Conservation (phyloP, 2,888 invertebrate genomes). For the Drosophila longiperda region DNA sequence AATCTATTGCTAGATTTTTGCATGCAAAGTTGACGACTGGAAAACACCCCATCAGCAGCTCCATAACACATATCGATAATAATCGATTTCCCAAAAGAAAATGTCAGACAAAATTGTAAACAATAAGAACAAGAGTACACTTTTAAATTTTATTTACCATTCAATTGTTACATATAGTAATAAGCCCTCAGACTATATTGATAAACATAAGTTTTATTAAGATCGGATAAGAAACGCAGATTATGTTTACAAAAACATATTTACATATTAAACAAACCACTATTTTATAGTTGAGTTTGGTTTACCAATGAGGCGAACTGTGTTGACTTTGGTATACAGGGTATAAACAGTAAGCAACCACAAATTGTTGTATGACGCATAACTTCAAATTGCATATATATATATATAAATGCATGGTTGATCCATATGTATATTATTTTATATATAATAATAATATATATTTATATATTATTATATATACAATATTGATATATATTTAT, state of each 20-base stretch:
- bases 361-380: slow-evolving; percentile 60
- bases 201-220: neutral
- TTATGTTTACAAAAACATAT: neutral
- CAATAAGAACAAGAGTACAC: neutral
- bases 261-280: neutral
- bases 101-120: neutral
- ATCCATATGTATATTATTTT: neutral
- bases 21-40: neutral
- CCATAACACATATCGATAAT: neutral
- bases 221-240: neutral
- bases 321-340: neutral
- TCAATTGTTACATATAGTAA: neutral
- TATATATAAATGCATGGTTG: slow-evolving; percentile 20
- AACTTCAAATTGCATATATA: slow-evolving; percentile 39
- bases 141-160: too few relatives aligned
- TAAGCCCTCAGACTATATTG: neutral
- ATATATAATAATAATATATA: neutral
- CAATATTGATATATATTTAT: too few relatives aligned
- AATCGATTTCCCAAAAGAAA: neutral
- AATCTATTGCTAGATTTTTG: neutral
- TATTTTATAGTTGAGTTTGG: neutral
- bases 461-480: neutral
- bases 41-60: neutral
- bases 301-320: neutral
- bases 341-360: slow-evolving; percentile 28